These are phyloP conservation scores for Apodemus speciosus DNA, from an alignment of 2,113 vertebrate species.

Conservation along the genomic window DNA sequence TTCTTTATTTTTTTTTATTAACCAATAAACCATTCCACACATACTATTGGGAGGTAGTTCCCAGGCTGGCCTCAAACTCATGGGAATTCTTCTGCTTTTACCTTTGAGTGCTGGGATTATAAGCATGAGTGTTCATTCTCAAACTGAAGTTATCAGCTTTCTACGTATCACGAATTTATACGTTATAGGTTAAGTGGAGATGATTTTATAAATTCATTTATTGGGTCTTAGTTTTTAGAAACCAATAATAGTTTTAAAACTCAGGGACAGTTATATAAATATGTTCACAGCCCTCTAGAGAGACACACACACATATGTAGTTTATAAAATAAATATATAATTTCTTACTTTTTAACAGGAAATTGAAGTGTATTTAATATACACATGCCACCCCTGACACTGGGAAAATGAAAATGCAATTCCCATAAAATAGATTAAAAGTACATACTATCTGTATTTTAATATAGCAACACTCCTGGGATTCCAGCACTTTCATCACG, in stretches of 20 bases:
- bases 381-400: constrained; percentile 69
- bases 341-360: constrained; percentile 22
- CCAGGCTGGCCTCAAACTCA: neutral
- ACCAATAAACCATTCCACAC: neutral
- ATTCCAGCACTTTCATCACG: constrained; percentile 24
- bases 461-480: constrained; percentile 66
- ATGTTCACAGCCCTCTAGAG: neutral
- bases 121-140: neutral
- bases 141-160: neutral
- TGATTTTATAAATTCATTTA: constrained; percentile 28
- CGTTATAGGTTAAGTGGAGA: neutral
- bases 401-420: constrained; percentile 73
- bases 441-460: constrained; percentile 85
- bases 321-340: neutral
- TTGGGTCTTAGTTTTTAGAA: neutral
- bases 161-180: neutral
- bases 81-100: neutral
- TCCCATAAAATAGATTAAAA: constrained; percentile 82
- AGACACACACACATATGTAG: neutral
- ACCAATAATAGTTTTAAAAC: neutral
- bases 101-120: neutral
- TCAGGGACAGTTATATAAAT: neutral
- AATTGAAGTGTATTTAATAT: constrained; percentile 85
- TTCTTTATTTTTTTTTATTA: neutral
- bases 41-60: neutral